Evolutionary conservation across 2,888 invertebrate species (phyloP), one percentile per base, ranked within the genome.

Genomic region (Bombyx huttoni): DNA sequence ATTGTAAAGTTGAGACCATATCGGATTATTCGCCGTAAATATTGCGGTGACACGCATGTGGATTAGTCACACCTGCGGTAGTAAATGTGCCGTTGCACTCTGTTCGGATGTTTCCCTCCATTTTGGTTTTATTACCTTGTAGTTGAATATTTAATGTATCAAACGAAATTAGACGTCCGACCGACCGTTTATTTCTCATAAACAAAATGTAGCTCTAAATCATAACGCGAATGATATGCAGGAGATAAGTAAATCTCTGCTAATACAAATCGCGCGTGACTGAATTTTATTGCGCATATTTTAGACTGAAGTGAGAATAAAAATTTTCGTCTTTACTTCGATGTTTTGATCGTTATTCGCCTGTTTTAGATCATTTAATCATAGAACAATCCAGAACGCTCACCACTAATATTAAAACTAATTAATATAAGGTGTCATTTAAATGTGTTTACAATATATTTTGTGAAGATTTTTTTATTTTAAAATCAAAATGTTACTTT

Each of bases 1-100:
- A 10, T 40, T 40, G 12, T 12, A 10, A 40, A 10, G 8, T 40
- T 40, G 7, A 12, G 8, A 40, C 40, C 40, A 12, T 40, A 40
- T 40, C 40, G 40, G 12, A 40, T 40, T 40, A 10, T 40, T 24
- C 24, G 24, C 24, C 8, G 40, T 7, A 40, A 40, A 40, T 40
- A 40, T 40, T 40, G 2, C 9, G 34, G 46, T 52, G 49, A 49
- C 52, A 49, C 34, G 34, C 14, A 62, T 61, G 57, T 59, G 64
- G 59, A 69, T 75, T 75, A 67, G 72, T 73, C 74, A 75, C 73
- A 75, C 73, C 67, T 70, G 65, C 62, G 63, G 65, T 61, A 58
- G 56, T 71, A 64, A 72, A 68, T 62, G 67, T 69, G 69, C 60
- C 66, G 59, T 65, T 65, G 66, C 65, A 66, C 68, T 64, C 59